Conservation (phyloP, 1,140 invertebrate genomes). For the Contarinia nasturtii region DNA sequence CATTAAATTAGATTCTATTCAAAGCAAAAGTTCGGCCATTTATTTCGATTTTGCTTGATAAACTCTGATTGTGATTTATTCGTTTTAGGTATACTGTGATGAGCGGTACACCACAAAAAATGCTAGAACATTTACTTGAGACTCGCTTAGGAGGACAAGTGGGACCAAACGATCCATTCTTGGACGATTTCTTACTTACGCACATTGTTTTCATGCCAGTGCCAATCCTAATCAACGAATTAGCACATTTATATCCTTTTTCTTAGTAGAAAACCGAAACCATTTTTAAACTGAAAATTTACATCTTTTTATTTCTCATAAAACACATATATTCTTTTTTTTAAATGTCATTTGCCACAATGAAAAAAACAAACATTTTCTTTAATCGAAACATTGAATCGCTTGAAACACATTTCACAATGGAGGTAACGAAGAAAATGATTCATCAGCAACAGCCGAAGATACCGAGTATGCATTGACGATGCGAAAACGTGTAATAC, state of each 20-base stretch:
- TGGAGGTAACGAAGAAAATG: slow-evolving; percentile 13
- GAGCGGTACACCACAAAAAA: slow-evolving; percentile 73
- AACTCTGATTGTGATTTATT: too few relatives aligned
- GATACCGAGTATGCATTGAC: slow-evolving; percentile 53
- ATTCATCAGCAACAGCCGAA: slow-evolving; percentile 24
- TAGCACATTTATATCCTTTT: slow-evolving; percentile 61
- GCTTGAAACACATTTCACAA: slow-evolving; percentile 18
- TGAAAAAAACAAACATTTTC: not conserved
- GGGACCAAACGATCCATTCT: slow-evolving; percentile 36
- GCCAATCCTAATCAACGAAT: slow-evolving; percentile 51
- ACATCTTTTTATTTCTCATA: not conserved
- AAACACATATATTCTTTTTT: not conserved
- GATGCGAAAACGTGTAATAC: slow-evolving; percentile 55
- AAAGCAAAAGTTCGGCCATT: too few relatives aligned
- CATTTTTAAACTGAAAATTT: not conserved
- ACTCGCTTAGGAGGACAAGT: slow-evolving; percentile 46
- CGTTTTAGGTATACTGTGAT: slow-evolving; percentile 66
- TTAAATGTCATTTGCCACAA: not conserved
- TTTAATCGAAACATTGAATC: not conserved
- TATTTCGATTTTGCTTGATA: too few relatives aligned
- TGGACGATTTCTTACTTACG: slow-evolving; percentile 76
- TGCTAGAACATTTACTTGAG: slow-evolving; percentile 71
- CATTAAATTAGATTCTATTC: too few relatives aligned
- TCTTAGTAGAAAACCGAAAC: not conserved
- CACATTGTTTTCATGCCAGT: slow-evolving; percentile 73